These are phyloP conservation scores for Antheraea assamensis DNA, from an alignment of 2,888 invertebrate genomes.

Conservation along the genomic window DNA sequence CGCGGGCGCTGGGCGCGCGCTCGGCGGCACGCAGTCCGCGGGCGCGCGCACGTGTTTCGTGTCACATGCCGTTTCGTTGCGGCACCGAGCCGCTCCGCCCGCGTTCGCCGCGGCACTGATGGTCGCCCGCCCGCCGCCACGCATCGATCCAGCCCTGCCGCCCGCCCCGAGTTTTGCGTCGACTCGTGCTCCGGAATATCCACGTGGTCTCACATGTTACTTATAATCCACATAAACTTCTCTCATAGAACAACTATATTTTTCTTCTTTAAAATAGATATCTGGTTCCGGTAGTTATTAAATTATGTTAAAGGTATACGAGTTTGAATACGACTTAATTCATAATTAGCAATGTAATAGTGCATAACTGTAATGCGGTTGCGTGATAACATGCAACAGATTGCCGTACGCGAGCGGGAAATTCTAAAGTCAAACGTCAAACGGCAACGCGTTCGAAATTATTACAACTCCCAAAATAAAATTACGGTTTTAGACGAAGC, in stretches of 20 bases:
- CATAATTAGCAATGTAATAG: conserved; percentile 50
- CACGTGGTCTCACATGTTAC: conserved; percentile 39
- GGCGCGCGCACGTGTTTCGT: conserved; percentile 69
- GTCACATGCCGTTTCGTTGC: conserved; percentile 60
- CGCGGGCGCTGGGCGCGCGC: conserved; percentile 58
- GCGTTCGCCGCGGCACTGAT: conserved; percentile 77
- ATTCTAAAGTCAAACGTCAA: conserved; percentile 62
- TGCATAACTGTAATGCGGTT: conserved; percentile 47
- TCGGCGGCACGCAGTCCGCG: conserved; percentile 68
- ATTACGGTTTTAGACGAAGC: conserved; percentile 60
- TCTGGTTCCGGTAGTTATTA: conserved; percentile 13
- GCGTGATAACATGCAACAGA: conserved; percentile 74
- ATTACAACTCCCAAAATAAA: conserved; percentile 66
- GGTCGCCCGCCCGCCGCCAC: conserved; percentile 55
- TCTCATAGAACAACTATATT: background rate
- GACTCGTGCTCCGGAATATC: conserved; percentile 32
- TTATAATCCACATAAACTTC: conserved; percentile 17
- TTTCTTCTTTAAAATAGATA: background rate
- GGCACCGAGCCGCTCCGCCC: conserved; percentile 76
- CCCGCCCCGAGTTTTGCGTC: conserved; percentile 39
- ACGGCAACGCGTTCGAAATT: conserved; percentile 56
- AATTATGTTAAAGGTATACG: background rate
- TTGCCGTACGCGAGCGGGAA: conserved; percentile 72
- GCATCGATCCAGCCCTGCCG: conserved; percentile 63
- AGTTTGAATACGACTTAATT: conserved; percentile 35